Evolutionary conservation across 2,888 invertebrate genomes (phyloP).

Genomic region (Ligdia adustata): DNA sequence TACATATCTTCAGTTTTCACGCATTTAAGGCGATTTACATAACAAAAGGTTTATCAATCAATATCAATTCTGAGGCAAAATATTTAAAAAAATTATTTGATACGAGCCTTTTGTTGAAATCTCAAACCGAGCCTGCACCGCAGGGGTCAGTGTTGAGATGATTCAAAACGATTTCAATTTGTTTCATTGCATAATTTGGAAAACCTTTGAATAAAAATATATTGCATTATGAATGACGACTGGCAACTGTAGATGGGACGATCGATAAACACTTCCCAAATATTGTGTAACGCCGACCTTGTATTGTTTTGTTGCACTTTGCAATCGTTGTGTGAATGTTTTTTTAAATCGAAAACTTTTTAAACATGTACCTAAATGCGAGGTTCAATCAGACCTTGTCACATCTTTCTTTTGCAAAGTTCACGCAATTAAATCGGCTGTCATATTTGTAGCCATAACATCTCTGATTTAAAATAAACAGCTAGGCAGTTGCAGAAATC

Average conservation of each 20-base stretch:
- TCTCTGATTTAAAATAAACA: slow-evolving; percentile 35
- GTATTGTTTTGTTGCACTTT: slow-evolving; percentile 43
- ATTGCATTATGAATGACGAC: slow-evolving; percentile 56
- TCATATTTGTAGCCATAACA: slow-evolving; percentile 25
- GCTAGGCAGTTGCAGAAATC: slow-evolving; percentile 53
- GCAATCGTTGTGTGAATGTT: slow-evolving; percentile 47
- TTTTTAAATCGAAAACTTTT: slow-evolving; percentile 14
- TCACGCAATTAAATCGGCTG: slow-evolving; percentile 15
- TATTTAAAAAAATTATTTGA: slow-evolving; percentile 40
- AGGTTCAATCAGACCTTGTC: slow-evolving; percentile 10
- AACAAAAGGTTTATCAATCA: slow-evolving; percentile 41
- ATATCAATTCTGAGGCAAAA: slow-evolving; percentile 45
- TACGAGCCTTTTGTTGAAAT: slow-evolving; percentile 48
- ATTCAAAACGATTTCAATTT: slow-evolving; percentile 72
- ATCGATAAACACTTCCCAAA: slow-evolving; percentile 63
- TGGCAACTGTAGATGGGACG: slow-evolving; percentile 44
- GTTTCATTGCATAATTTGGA: slow-evolving; percentile 73
- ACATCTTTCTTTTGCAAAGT: slow-evolving; percentile 7
- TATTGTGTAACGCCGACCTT: slow-evolving; percentile 61
- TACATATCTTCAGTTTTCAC: too few relatives aligned
- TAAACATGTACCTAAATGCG: neutral
- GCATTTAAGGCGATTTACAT: too few relatives aligned
- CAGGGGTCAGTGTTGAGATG: slow-evolving; percentile 65
- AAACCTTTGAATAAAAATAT: slow-evolving; percentile 64
- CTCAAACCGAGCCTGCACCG: slow-evolving; percentile 47